Evolutionary conservation across 2,888 invertebrate genomes (phyloP).

Genomic region (Xestia rhomboidea): DNA sequence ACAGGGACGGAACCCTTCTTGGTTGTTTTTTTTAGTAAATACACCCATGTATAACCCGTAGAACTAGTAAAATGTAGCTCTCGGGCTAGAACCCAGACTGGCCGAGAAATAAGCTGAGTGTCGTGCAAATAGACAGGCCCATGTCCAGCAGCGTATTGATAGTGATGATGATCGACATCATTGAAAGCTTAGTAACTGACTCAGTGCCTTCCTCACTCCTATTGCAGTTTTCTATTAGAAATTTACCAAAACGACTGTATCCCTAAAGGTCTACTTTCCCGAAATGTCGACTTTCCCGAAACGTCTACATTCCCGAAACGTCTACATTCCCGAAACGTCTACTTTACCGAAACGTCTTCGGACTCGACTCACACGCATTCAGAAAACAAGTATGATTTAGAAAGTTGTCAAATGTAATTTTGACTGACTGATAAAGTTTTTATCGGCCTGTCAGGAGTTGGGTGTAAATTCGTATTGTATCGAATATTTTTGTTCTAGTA

Average conservation of each 20-base stretch:
- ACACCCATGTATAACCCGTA: not conserved
- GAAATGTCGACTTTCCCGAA: too few relatives aligned
- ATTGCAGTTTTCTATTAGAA: not conserved
- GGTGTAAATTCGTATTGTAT: not conserved
- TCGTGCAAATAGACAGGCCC: not conserved
- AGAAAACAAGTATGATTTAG: not conserved
- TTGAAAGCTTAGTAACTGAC: not conserved
- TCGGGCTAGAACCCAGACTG: not conserved
- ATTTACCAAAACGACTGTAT: too few relatives aligned
- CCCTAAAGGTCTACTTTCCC: too few relatives aligned
- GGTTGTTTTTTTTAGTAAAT: not conserved
- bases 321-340: too few relatives aligned
- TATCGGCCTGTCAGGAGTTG: not conserved
- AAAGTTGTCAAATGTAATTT: not conserved
- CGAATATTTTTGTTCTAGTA: conserved; percentile 82
- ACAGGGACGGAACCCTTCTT: not conserved
- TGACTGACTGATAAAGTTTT: not conserved
- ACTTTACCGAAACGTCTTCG: too few relatives aligned
- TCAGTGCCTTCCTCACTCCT: not conserved
- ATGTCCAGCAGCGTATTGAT: not conserved
- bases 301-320: too few relatives aligned
- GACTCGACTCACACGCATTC: not conserved
- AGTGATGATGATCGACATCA: not conserved
- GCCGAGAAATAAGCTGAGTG: not conserved
- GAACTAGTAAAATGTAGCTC: too few relatives aligned